Evolutionary conservation across 2,113 vertebrate genomes (phyloP).

Genomic region (Dascyllus trimaculatus): DNA sequence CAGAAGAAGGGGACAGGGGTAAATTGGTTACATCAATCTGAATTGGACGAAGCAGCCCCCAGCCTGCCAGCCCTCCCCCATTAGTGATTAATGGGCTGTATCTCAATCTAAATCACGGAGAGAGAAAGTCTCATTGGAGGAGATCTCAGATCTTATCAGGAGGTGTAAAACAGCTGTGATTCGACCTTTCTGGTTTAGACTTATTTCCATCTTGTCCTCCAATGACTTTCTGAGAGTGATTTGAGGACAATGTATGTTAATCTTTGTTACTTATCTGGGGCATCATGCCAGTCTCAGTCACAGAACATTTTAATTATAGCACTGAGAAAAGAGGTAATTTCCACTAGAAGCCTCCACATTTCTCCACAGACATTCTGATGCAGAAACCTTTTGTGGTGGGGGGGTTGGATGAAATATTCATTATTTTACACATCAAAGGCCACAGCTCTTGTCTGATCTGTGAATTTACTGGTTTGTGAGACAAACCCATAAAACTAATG

Average conservation of each 20-base stretch:
- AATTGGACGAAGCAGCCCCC: conserved; percentile 19
- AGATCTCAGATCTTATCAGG: conserved; percentile 14
- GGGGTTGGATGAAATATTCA: conserved; percentile 57
- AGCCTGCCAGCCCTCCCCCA: conserved; percentile 2
- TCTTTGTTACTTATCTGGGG: conserved; percentile 35
- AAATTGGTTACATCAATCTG: conserved; percentile 52
- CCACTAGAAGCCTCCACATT: conserved; percentile 30
- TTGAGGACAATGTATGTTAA: conserved; percentile 1
- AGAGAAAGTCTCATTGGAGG: conserved; percentile 13
- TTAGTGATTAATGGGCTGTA: conserved; percentile 54
- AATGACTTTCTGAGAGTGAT: conserved; percentile 3
- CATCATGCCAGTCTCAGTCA: conserved; percentile 41
- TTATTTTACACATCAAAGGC: conserved; percentile 63
- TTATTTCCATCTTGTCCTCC: neutral
- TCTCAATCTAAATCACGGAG: conserved; percentile 28
- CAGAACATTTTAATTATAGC: conserved; percentile 47
- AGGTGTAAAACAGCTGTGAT: conserved; percentile 7
- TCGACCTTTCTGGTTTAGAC: neutral
- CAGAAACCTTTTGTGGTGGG: conserved; percentile 35
- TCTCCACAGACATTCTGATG: conserved; percentile 13
- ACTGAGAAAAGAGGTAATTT: conserved; percentile 37
- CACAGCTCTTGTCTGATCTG: conserved; percentile 37
- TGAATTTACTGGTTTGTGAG: conserved; percentile 49
- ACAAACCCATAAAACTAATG: conserved; percentile 54
- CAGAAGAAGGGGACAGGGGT: conserved; percentile 44